Base-by-base conservation (phyloP, 1,140 invertebrate genomes). In the Schlechtendalia chinensis region DNA sequence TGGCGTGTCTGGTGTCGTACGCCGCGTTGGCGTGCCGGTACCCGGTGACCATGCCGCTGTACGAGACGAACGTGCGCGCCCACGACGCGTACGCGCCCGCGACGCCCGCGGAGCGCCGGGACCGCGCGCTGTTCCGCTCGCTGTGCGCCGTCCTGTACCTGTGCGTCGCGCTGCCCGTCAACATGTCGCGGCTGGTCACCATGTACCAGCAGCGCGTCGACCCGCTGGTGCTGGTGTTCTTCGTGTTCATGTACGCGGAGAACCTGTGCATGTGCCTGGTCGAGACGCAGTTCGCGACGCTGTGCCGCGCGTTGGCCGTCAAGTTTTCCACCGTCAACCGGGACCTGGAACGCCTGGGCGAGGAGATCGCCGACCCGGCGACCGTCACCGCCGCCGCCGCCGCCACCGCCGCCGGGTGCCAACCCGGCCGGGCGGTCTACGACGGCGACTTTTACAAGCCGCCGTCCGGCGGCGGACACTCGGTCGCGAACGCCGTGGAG, bases 241-340 rank as follows among this genome's bases (percentile, higher is more conserved):
- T 75, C 29, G 27, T 39, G 19, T 16, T 39, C 5, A 39, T 75
- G 54, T 75, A 75, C 29, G 1, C 16, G 54, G 47, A 75, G 24
- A 75, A 75, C 54, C 14, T 75, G 17, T 12, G 3, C 50, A 45
- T 75, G 72, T 75, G 72, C n/a, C 11, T 75, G 17, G 54, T 19
- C 12, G 72, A 75, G 32, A 39, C 24, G 24, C 14, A 45, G 5
- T 58, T 75, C 53, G 54, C 29, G 5, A n/a, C 12, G n/a, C 6
- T 14, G 27, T 75, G 72, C 54, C 27, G 8, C n/a, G n/a, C 24
- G 11, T 12, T 75, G 12, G 2, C 2, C 29, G 5, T 22, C 24
- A 56, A 39, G n/a, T 75, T 75, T 45, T n/a, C 17, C 27, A 27
- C n/a, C 10, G 39, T 59, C 53, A 75, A 75, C 29, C 50, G 54